Conservation (phyloP, 1,140 invertebrate species). For the Anoplolepis gracilipes region DNA sequence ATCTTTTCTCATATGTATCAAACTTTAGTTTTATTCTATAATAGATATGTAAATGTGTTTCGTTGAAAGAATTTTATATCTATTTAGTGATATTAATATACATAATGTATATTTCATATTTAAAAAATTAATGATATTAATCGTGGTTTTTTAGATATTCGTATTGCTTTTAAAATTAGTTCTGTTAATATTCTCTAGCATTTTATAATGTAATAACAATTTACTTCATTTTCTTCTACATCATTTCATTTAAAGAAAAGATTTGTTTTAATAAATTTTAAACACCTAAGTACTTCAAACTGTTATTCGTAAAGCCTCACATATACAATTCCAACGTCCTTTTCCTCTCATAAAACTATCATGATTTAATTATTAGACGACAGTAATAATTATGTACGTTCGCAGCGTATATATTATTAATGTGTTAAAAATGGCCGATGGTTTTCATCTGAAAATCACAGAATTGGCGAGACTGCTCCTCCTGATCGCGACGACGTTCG, state of each 20-base stretch:
- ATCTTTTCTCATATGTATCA: background rate
- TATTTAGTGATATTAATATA: no score
- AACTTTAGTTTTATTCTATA: background rate
- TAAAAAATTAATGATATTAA: no score
- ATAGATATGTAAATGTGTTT: background rate
- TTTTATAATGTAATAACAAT: background rate
- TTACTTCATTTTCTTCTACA: no score
- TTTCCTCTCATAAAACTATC: no score
- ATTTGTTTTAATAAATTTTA: constrained; percentile 28
- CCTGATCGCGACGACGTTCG: background rate
- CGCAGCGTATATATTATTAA: background rate
- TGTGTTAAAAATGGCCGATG: background rate
- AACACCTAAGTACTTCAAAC: constrained; percentile 8
- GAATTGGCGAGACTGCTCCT: background rate
- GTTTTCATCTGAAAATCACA: constrained; percentile 13
- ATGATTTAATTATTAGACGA: constrained; percentile 24
- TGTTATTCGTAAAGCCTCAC: background rate
- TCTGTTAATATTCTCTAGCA: no score
- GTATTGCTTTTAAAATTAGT: background rate
- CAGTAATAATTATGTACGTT: constrained; percentile 37
- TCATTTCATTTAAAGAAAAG: background rate
- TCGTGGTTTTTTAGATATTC: background rate
- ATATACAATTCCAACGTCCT: constrained; percentile 11
- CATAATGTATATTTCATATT: no score
- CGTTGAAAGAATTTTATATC: no score